Evolutionary conservation across 2,797 vertebrate genomes (phyloP).

Genomic region (Bucorvus abyssinicus): DNA sequence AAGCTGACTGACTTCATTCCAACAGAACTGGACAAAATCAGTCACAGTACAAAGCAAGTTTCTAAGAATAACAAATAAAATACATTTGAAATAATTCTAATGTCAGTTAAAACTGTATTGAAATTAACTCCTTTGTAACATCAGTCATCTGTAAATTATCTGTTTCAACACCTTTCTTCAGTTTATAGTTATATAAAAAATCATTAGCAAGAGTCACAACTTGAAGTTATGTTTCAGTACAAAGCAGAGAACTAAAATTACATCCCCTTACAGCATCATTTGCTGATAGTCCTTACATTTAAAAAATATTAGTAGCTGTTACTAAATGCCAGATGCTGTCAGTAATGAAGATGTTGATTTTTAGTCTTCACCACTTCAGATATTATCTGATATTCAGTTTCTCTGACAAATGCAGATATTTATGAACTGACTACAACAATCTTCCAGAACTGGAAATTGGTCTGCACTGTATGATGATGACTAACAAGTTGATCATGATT

Average conservation of each 20-base stretch:
- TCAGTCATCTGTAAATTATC: neutral
- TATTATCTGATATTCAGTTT: conserved; percentile 52
- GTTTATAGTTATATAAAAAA: neutral
- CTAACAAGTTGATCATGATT: conserved; percentile 66
- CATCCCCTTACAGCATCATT: neutral
- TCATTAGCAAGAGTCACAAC: fast-evolving
- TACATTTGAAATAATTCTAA: neutral
- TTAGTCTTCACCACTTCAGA: conserved; percentile 35
- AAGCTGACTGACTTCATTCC: neutral
- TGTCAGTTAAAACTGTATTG: neutral
- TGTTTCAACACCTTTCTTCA: neutral
- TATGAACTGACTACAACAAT: conserved; percentile 38
- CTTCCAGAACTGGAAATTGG: conserved; percentile 61
- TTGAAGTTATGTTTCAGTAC: neutral
- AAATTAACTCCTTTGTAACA: neutral
- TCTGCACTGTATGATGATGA: conserved; percentile 48
- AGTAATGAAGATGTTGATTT: conserved; percentile 49
- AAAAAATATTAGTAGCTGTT: conserved; percentile 31
- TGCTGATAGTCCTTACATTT: neutral
- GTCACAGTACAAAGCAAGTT: neutral
- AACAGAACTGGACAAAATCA: conserved; percentile 2
- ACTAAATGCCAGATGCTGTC: conserved; percentile 47
- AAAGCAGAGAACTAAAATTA: neutral
- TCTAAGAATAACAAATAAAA: neutral
- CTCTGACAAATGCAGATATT: conserved; percentile 62